Base-by-base conservation (phyloP, 2,888 invertebrate genomes). In the Eupithecia exiguata region DNA sequence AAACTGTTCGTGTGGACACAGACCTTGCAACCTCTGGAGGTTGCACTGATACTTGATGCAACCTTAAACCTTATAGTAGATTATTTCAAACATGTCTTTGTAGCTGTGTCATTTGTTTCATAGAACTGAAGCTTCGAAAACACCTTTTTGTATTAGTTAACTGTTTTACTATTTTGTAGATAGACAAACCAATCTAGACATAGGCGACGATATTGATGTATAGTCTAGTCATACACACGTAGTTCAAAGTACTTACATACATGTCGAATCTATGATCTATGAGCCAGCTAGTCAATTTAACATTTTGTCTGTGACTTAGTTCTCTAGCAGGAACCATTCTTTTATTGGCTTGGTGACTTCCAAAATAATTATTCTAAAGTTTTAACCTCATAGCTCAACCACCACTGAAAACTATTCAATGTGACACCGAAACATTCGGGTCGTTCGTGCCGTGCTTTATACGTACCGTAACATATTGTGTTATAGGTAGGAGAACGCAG, bases 1-100 rank as follows among this genome's bases (percentile, higher is more conserved):
- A 84, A 83, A 82, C 84, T 84, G 84, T 85, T 84, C 72, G 80
- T 76, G 80, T 68, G 71, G 1, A 67, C 49, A 5, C 14, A 30
- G 68, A 53, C 67, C 6, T n/a, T 49, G 38, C 46, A n/a, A 30
- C 69, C 77, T 75, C 76, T 77, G 74, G 77, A 78, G 74, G 71
- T 66, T 69, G 72, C 30, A 1, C 49, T 46, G 10, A 66, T n/a
- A 46, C 18, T 7, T n/a, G n/a, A 7, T 46, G 6, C n/a, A 46
- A n/a, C 5, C 46, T 7, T 7, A 46, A 43, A 10, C 40, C 16
- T 3, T 6, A 46, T 46, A 46, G 18, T 6, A 46, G 46, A 49
- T 49, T n/a, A 49, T 18, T 6, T 9, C 49, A n/a, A n/a, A 10
- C 49, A 49, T 46, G 46, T 18, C 7, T 1, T 16, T 46, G 1